These are phyloP conservation scores for Strongylocentrotus purpuratus DNA, from an alignment of 35 echinoderm and acorn worm species.

Conservation along the genomic window DNA sequence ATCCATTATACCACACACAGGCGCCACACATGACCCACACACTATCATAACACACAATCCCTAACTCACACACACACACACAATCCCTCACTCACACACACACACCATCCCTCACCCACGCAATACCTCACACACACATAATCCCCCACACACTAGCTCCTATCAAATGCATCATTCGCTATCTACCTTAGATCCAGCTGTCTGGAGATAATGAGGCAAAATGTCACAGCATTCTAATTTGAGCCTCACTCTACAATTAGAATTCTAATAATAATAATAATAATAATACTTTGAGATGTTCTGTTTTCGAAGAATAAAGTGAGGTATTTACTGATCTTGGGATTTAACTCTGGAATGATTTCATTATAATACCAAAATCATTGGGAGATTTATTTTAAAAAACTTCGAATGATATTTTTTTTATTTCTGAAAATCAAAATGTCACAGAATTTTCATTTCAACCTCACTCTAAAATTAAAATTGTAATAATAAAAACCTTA, in stretches of 20 bases:
- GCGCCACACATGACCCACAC: background rate
- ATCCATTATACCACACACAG: slow-evolving; percentile 15
- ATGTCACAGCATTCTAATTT: background rate
- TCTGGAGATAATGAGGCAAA: background rate
- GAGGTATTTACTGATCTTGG: too few species aligned
- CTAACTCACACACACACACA: background rate
- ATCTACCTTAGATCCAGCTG: background rate
- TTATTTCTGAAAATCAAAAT: too few species aligned
- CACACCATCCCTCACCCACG: background rate
- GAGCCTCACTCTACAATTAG: background rate
- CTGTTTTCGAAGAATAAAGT: too few species aligned
- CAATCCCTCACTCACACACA: background rate
- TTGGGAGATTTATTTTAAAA: too few species aligned
- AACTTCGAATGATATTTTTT: too few species aligned
- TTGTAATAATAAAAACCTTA: too few species aligned
- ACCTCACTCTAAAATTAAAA: too few species aligned
- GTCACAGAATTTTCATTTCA: too few species aligned
- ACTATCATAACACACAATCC: background rate
- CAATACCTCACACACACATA: background rate
- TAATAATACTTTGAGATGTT: too few species aligned
- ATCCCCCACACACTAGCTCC: background rate
- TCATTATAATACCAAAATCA: too few species aligned
- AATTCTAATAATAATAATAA: too few species aligned
- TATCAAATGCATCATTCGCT: background rate
- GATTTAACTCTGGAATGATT: too few species aligned